These are phyloP conservation scores for Probaryconus sp. DNA, from an alignment of 1,140 invertebrate species.

Conservation along the genomic window DNA sequence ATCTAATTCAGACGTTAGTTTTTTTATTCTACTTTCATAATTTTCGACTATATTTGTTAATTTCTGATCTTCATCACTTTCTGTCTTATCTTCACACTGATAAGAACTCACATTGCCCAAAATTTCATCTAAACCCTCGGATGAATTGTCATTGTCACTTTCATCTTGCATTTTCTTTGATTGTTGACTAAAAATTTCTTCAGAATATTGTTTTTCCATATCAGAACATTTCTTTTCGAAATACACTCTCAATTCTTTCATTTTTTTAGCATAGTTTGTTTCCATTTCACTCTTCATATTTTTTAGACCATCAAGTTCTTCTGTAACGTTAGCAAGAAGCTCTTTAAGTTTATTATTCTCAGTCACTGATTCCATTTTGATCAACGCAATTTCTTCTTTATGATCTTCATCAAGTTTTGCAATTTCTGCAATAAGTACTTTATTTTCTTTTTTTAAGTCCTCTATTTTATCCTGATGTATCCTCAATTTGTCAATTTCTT, in stretches of 20 bases:
- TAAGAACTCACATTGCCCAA: conserved; percentile 60
- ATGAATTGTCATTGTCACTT: conserved; percentile 73
- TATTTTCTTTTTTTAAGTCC: conserved; percentile 56
- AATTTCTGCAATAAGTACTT: conserved; percentile 46
- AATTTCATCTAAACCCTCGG: conserved; percentile 69
- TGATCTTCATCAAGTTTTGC: conserved; percentile 65
- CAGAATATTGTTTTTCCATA: conserved; percentile 86
- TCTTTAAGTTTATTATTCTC: conserved; percentile 68
- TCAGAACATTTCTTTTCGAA: conserved; percentile 88
- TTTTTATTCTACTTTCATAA: too few species aligned
- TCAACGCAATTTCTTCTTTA: conserved; percentile 71
- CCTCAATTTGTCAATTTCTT: conserved; percentile 47
- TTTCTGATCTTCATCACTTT: too few species aligned
- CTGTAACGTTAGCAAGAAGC: conserved; percentile 73
- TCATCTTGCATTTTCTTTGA: conserved; percentile 80
- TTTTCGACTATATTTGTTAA: too few species aligned
- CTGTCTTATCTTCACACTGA: conserved; percentile 34
- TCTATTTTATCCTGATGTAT: conserved; percentile 56
- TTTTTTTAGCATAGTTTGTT: conserved; percentile 83
- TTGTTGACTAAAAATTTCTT: conserved; percentile 85
- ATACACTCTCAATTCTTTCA: conserved; percentile 87
- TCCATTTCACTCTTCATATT: conserved; percentile 80
- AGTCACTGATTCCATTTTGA: conserved; percentile 48
- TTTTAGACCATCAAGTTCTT: conserved; percentile 77
- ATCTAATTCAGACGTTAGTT: too few species aligned